A percentile compares a stretch with the other conserved stretches of the same genome.
These are phyloP conservation scores for Fissipunctia ypsillon DNA, from an alignment of 2,888 invertebrate species.

Conservation along the genomic window DNA sequence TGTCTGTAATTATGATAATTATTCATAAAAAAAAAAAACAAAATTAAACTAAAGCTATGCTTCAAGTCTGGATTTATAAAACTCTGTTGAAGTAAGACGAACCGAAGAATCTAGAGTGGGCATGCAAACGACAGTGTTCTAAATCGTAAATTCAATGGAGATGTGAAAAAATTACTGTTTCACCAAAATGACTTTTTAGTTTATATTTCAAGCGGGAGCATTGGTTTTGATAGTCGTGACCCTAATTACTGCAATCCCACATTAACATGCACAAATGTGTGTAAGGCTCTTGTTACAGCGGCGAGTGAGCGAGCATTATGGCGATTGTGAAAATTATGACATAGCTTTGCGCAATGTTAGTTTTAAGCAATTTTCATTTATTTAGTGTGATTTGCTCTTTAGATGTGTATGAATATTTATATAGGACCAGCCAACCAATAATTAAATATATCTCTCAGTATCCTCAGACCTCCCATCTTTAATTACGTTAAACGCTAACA, in stretches of 20 bases:
- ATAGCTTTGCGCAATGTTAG: constrained; percentile 11
- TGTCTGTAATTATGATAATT: neutral
- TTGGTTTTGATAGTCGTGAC: constrained; percentile 59
- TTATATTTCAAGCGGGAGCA: constrained; percentile 49
- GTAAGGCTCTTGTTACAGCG: constrained; percentile 43
- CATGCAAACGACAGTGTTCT: constrained; percentile 4
- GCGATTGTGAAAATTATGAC: constrained; percentile 33
- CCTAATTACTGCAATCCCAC: constrained; percentile 55
- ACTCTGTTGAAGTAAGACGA: neutral
- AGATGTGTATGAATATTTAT: neutral
- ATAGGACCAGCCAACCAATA: constrained; percentile 11
- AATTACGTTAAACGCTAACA: constrained; percentile 66
- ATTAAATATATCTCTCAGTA: constrained; percentile 13
- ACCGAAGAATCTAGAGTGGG: neutral
- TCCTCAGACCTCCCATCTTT: constrained; percentile 71
- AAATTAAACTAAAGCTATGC: neutral
- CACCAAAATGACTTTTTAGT: constrained; percentile 33
- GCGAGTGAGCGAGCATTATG: constrained; percentile 15
- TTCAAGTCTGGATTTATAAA: neutral
- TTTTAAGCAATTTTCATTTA: constrained; percentile 21
- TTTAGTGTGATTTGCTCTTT: neutral
- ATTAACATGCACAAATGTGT: constrained; percentile 48
- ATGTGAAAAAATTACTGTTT: constrained; percentile 17
- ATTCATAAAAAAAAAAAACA: neutral
- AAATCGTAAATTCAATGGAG: constrained; percentile 31